Percentiles rank a stretch among this genome's conserved stretches.
These are phyloP conservation scores for Drosophila macrospina DNA, from an alignment of 2,888 invertebrate genomes.

Conservation along the genomic window DNA sequence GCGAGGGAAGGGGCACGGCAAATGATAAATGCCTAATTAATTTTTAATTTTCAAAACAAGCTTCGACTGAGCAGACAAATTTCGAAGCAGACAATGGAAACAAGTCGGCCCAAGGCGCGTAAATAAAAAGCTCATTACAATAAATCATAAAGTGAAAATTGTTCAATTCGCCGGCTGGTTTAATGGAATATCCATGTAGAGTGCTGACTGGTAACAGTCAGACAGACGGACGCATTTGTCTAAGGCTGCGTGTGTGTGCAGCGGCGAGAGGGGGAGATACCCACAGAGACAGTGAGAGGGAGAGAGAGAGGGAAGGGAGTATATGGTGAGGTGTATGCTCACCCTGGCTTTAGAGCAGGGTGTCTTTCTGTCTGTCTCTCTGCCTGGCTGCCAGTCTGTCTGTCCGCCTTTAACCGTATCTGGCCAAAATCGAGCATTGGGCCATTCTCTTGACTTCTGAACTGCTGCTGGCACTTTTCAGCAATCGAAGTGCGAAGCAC, in stretches of 20 bases:
- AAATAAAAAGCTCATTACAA: constrained; percentile 79
- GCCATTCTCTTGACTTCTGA: constrained; percentile 66
- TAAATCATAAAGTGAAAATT: constrained; percentile 78
- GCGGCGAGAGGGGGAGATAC: constrained; percentile 20
- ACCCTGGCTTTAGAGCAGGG: constrained; percentile 7
- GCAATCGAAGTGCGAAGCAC: constrained; percentile 66
- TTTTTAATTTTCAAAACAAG: constrained; percentile 74
- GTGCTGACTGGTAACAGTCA: constrained; percentile 30
- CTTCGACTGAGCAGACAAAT: constrained; percentile 36
- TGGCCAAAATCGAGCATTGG: constrained; percentile 65
- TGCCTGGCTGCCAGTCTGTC: neutral
- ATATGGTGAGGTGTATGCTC: constrained; percentile 24
- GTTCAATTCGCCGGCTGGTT: constrained; percentile 68
- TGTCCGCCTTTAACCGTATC: constrained; percentile 40
- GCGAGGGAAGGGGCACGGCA: constrained; percentile 30
- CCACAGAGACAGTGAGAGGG: constrained; percentile 2
- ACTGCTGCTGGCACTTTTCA: constrained; percentile 46
- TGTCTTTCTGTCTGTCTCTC: constrained; percentile 6
- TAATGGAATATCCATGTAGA: constrained; percentile 76
- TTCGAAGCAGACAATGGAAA: constrained; percentile 35
- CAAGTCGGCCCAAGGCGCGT: constrained; percentile 50
- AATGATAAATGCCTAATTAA: constrained; percentile 81
- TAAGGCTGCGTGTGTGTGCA: constrained; percentile 62
- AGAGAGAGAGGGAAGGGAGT: neutral
- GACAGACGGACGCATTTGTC: constrained; percentile 62